A percentile compares a stretch with the other conserved stretches of the same genome.
phyloP scores from a whole-genome alignment of 2,797 vertebrate species.

The Streptopelia turtur region DNA sequence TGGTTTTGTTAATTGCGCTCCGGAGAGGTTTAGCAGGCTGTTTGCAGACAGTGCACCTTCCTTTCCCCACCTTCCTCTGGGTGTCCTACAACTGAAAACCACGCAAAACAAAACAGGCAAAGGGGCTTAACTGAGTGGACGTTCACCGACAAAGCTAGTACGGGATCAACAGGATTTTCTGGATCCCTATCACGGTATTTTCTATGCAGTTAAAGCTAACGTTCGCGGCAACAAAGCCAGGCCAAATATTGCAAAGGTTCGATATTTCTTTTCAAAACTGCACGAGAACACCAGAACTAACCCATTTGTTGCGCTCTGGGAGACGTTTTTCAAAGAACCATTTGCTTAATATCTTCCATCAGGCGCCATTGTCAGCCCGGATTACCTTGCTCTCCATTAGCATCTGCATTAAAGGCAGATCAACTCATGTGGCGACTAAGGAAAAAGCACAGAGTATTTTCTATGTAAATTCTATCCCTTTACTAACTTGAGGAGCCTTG shows the following conservation, averaged over 20 bases:
- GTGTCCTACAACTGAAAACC: background rate
- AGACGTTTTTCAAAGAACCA: background rate
- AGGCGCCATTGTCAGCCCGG: background rate
- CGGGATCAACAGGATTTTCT: background rate
- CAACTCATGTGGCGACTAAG: background rate
- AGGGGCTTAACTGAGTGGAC: background rate
- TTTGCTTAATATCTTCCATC: background rate
- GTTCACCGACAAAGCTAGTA: background rate
- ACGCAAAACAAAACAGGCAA: background rate
- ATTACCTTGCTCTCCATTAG: background rate
- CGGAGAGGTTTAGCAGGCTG: background rate
- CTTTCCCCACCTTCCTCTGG: background rate
- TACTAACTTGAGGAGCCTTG: background rate
- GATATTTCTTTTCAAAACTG: background rate
- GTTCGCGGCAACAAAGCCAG: background rate
- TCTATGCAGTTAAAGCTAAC: background rate
- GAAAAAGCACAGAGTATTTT: background rate
- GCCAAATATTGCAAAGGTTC: background rate
- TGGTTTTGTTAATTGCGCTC: background rate
- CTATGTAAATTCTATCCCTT: background rate
- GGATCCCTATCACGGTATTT: background rate
- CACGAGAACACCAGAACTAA: background rate
- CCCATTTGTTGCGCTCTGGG: background rate
- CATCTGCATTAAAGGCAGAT: background rate
- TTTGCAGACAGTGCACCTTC: background rate